Conservation (phyloP, 2,797 vertebrate genomes). For the Enteromius afrohamiltoni region DNA sequence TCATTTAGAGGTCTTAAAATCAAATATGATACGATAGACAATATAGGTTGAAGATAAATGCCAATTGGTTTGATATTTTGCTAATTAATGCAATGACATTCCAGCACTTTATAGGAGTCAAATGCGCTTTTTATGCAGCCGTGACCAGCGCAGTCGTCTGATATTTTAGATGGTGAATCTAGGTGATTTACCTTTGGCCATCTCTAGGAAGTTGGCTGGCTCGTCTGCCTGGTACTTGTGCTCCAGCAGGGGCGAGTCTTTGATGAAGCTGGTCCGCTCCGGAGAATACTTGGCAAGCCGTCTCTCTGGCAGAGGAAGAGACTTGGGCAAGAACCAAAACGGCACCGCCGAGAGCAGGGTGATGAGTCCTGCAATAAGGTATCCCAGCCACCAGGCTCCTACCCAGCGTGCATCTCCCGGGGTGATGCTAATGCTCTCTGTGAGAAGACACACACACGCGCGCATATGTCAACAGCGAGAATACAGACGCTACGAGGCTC, state of each 20-base stretch:
- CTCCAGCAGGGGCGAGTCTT: conserved; percentile 72
- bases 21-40: not conserved
- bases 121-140: not conserved
- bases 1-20: not conserved
- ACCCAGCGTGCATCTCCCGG: conserved; percentile 90
- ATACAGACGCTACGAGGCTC: not conserved
- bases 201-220: conserved; percentile 77
- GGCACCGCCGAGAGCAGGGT: conserved; percentile 86
- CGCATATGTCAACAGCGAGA: not conserved
- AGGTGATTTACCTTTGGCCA: conserved; percentile 82
- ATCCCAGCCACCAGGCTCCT: conserved; percentile 96
- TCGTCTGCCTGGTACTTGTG: conserved; percentile 75
- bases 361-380: conserved; percentile 86
- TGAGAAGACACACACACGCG: conserved; percentile 5
- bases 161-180: not conserved
- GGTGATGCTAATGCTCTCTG: conserved; percentile 84
- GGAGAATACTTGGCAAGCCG: conserved; percentile 79
- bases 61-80: not conserved
- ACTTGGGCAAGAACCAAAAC: conserved; percentile 94
- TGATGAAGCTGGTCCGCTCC: conserved; percentile 87
- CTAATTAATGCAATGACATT: not conserved
- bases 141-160: not conserved
- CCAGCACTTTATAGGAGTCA: not conserved
- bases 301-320: conserved; percentile 75
- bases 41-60: not conserved